Conservation (phyloP, 2,113 vertebrate species). For the Athene cunicularia region DNA sequence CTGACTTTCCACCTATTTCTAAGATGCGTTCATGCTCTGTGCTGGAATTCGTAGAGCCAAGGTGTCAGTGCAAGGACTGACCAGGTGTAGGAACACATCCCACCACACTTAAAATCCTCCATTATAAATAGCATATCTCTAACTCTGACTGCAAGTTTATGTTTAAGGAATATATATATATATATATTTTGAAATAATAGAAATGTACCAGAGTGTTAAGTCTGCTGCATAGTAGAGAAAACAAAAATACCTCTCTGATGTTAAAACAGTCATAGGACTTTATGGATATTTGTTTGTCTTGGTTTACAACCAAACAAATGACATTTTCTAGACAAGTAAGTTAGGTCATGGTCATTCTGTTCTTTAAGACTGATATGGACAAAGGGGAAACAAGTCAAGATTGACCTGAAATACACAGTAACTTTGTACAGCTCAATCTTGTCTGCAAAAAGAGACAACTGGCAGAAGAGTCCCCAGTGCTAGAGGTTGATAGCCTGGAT, state of each 20-base stretch:
- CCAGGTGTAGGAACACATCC: background rate
- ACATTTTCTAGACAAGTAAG: background rate
- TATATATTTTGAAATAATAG: background rate
- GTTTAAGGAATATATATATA: background rate
- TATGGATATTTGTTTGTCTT: background rate
- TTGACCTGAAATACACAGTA: background rate
- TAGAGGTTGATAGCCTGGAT: background rate
- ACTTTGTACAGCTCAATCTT: background rate
- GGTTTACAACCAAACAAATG: background rate
- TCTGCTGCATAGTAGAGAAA: background rate
- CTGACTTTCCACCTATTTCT: background rate
- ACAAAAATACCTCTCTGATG: background rate
- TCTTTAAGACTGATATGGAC: background rate
- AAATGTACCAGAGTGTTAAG: background rate
- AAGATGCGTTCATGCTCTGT: background rate
- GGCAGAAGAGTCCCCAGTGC: background rate
- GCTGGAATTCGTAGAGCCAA: background rate
- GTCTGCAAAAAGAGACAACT: background rate
- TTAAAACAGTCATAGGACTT: background rate
- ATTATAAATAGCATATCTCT: background rate
- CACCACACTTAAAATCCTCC: background rate
- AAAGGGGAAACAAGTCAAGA: background rate
- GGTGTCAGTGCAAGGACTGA: fast-evolving
- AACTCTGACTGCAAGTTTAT: background rate
- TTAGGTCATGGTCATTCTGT: background rate